phyloP scores from a whole-genome alignment of 2,113 vertebrate genomes.

The Mastomys natalensis region DNA sequence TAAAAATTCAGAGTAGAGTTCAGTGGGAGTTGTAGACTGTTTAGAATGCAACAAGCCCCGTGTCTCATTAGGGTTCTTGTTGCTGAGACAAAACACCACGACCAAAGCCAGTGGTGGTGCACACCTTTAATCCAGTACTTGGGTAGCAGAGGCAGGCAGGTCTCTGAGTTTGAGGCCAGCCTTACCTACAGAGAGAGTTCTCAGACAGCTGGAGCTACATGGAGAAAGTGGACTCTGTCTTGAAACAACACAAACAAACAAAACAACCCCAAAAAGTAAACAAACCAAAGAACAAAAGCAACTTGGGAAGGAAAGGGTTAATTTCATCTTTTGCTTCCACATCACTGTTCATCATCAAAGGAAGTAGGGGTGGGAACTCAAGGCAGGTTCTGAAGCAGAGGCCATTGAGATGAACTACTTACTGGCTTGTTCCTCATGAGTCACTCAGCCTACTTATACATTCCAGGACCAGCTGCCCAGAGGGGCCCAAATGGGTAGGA shows the following conservation, averaged over 20 bases:
- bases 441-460: background rate
- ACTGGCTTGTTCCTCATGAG: background rate
- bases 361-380: background rate
- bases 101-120: background rate
- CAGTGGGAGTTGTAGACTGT: background rate
- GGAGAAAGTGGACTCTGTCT: background rate
- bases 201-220: background rate
- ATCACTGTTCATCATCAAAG: background rate
- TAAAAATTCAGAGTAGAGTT: background rate
- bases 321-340: background rate
- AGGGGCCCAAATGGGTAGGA: background rate
- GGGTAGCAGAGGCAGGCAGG: background rate
- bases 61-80: background rate
- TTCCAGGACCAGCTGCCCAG: background rate
- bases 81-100: no score
- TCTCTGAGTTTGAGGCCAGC: background rate
- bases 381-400: background rate
- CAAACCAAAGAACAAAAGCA: background rate
- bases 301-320: background rate
- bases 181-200: background rate
- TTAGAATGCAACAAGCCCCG: background rate
- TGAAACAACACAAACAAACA: no score
- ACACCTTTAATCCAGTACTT: background rate
- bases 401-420: background rate
- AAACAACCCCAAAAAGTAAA: no score